Conservation (phyloP, 2,888 invertebrate species). For the Panzeria rudis region DNA sequence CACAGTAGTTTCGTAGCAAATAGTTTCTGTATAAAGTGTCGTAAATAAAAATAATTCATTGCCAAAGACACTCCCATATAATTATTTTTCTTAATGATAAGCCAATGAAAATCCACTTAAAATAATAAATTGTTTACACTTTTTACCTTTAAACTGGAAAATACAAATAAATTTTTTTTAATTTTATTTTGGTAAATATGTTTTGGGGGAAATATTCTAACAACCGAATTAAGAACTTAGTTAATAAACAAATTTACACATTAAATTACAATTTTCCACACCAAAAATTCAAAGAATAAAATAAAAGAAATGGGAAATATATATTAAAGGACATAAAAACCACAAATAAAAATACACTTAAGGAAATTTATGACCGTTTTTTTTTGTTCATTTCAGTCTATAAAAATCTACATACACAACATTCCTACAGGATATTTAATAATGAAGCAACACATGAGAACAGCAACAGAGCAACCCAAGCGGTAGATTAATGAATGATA, state of each 20-base stretch:
- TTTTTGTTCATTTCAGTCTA: constrained; percentile 33
- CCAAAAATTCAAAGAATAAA: constrained; percentile 50
- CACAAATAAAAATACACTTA: constrained; percentile 78
- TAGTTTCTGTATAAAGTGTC: constrained; percentile 28
- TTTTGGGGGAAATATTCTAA: constrained; percentile 49
- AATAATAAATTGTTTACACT: constrained; percentile 74
- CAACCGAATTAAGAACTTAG: constrained; percentile 70
- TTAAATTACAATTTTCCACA: constrained; percentile 78
- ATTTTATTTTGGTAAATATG: constrained; percentile 1
- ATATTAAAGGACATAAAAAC: constrained; percentile 70
- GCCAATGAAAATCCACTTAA: constrained; percentile 75
- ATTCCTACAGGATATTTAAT: constrained; percentile 48
- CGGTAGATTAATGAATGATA: constrained; percentile 68
- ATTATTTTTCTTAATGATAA: constrained; percentile 70
- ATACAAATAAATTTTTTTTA: constrained; percentile 75
- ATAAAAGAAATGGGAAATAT: constrained; percentile 31
- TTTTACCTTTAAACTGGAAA: constrained; percentile 68
- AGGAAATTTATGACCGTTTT: constrained; percentile 78
- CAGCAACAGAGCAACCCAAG: constrained; percentile 66
- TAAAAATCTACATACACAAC: constrained; percentile 50
- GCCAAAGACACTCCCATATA: constrained; percentile 69
- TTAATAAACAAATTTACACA: constrained; percentile 82
- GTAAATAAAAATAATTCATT: constrained; percentile 70
- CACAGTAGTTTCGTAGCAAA: not conserved
- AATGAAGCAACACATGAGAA: constrained; percentile 72